phyloP scores from a whole-genome alignment of 1,140 invertebrate species.

The Euglossa dilemma region DNA sequence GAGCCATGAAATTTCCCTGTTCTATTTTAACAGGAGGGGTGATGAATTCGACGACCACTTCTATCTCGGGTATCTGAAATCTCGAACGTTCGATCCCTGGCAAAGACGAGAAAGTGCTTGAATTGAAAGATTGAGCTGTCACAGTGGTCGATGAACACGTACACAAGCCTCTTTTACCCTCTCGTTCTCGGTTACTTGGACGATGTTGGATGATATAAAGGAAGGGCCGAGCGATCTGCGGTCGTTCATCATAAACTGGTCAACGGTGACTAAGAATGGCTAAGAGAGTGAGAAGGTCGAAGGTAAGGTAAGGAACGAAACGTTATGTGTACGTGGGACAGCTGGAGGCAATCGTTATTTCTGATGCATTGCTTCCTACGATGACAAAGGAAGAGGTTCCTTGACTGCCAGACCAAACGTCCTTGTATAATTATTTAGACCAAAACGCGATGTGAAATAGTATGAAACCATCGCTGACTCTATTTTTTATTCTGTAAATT shows the following conservation, averaged over 20 bases:
- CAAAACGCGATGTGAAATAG: neutral
- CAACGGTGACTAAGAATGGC: constrained; percentile 4
- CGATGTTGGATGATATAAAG: constrained; percentile 7
- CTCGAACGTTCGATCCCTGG: no score
- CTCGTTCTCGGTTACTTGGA: neutral
- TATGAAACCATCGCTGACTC: neutral
- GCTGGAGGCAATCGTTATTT: constrained; percentile 8
- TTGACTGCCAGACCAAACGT: neutral
- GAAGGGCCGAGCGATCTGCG: neutral
- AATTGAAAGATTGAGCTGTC: no score
- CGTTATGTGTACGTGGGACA: constrained; percentile 59
- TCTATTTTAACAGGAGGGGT: neutral
- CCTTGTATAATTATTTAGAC: constrained; percentile 15
- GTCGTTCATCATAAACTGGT: constrained; percentile 7
- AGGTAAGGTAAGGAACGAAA: constrained; percentile 36
- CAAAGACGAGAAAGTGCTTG: no score
- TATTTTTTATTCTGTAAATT: no score
- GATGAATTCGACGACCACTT: neutral
- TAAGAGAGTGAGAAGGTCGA: constrained; percentile 15
- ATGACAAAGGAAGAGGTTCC: constrained; percentile 32
- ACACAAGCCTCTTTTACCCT: neutral
- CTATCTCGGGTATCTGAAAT: neutral
- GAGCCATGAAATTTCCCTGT: neutral
- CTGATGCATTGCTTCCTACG: constrained; percentile 54
- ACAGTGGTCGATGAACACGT: no score